Conservation (phyloP, 37 sponge, comb jelly and placozoan species). For the Bolinopsis microptera region DNA sequence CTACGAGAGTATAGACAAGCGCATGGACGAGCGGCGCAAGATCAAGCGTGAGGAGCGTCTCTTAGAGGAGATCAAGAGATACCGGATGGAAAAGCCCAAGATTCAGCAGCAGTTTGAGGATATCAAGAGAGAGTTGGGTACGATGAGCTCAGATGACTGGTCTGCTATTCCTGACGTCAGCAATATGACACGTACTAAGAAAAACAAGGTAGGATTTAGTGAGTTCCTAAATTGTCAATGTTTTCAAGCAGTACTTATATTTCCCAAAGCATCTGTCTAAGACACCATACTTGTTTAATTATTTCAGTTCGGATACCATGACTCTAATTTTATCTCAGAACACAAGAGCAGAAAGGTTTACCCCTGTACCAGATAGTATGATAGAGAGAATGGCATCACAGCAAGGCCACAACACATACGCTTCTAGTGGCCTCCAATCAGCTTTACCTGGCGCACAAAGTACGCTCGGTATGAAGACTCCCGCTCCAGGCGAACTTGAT, state of each 20-base stretch:
- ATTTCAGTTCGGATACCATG: too few species aligned
- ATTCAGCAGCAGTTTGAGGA: constrained; percentile 99
- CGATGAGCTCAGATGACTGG: constrained; percentile 86
- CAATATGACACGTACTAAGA: constrained; percentile 64
- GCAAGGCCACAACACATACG: constrained; percentile 37
- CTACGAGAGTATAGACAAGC: constrained; percentile 82
- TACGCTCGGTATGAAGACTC: constrained; percentile 52
- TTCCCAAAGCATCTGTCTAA: neutral
- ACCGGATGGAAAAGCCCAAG: constrained; percentile 91
- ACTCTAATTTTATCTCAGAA: neutral
- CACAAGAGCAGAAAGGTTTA: constrained; percentile 69
- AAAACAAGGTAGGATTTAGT: constrained; percentile 52
- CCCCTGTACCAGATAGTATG: constrained; percentile 88
- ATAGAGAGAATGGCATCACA: constrained; percentile 68
- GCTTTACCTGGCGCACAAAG: constrained; percentile 67
- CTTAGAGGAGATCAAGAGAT: constrained; percentile 85
- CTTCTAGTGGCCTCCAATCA: constrained; percentile 69
- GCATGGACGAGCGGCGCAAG: constrained; percentile 88
- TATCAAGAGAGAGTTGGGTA: constrained; percentile 82
- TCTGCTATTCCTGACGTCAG: constrained; percentile 84
- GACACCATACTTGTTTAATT: too few species aligned
- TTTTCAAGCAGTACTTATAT: too few species aligned
- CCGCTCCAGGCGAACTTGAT: constrained; percentile 74
- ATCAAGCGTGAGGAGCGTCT: constrained; percentile 90
- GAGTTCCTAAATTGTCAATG: too few species aligned